Percentiles rank a stretch among this genome's conserved stretches.
Conservation (phyloP, 2,797 vertebrate species). For the Sarcoramphus papa region DNA sequence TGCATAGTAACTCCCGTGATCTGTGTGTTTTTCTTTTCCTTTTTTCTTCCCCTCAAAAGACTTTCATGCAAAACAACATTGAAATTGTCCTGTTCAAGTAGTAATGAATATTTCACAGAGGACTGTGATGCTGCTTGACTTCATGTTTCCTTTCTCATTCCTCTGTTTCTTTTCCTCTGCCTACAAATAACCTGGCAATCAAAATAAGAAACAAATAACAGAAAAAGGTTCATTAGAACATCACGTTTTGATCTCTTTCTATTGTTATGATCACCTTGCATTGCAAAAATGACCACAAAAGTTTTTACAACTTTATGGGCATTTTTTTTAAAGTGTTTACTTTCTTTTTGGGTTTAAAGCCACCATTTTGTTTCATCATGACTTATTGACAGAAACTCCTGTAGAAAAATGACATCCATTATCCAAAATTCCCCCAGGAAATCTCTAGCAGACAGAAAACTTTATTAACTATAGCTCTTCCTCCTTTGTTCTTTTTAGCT, state of each 20-base stretch:
- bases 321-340: neutral
- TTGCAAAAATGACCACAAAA: neutral
- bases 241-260: neutral
- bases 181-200: neutral
- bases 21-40: neutral
- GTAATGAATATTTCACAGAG: neutral
- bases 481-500: constrained; percentile 21
- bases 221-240: neutral
- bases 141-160: neutral
- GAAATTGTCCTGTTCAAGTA: neutral
- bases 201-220: neutral
- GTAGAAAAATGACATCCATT: constrained; percentile 54
- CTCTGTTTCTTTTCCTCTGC: neutral
- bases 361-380: constrained; percentile 29
- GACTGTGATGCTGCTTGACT: neutral
- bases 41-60: neutral
- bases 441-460: neutral
- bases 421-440: constrained; percentile 59
- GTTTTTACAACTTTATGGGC: neutral
- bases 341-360: constrained; percentile 23
- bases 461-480: neutral
- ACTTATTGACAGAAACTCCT: constrained; percentile 30
- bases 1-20: neutral
- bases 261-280: neutral
- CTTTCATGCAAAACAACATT: neutral